Evolutionary conservation across 2,113 vertebrate genomes (phyloP).

Genomic region (Gnathochromis pfefferi): DNA sequence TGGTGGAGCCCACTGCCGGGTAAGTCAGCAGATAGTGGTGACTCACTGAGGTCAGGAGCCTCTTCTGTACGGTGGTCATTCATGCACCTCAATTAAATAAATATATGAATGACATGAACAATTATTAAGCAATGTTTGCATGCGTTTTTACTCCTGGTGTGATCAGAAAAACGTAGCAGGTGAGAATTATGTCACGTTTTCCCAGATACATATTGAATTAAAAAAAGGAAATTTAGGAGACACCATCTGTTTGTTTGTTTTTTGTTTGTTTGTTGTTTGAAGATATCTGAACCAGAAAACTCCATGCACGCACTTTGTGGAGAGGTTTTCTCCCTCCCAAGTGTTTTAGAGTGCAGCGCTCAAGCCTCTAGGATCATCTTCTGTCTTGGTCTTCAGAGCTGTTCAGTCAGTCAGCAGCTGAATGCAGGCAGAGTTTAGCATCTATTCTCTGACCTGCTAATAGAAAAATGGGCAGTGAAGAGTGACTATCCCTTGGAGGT

Average conservation of each 20-base stretch:
- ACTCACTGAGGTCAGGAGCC: not conserved
- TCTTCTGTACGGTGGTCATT: not conserved
- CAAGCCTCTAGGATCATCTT: not conserved
- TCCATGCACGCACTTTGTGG: not conserved
- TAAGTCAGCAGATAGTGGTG: not conserved
- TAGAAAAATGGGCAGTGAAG: not conserved
- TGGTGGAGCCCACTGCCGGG: conserved; percentile 85
- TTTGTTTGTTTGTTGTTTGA: rapidly evolving
- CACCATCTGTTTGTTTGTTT: not conserved
- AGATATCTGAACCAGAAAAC: not conserved
- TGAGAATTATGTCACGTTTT: not conserved
- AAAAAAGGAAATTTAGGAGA: not conserved
- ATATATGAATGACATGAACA: not conserved
- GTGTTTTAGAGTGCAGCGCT: rapidly evolving
- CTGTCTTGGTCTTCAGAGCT: not conserved
- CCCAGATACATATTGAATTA: not conserved
- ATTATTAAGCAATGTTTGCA: not conserved
- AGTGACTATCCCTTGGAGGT: not conserved
- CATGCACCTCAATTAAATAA: not conserved
- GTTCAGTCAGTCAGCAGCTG: not conserved
- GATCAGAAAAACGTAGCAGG: not conserved
- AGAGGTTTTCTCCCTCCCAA: not conserved
- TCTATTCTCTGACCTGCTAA: not conserved
- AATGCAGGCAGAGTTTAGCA: not conserved
- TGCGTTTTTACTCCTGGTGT: not conserved